Conservation (phyloP, 2,797 vertebrate genomes). For the Halcyon leucocephala region DNA sequence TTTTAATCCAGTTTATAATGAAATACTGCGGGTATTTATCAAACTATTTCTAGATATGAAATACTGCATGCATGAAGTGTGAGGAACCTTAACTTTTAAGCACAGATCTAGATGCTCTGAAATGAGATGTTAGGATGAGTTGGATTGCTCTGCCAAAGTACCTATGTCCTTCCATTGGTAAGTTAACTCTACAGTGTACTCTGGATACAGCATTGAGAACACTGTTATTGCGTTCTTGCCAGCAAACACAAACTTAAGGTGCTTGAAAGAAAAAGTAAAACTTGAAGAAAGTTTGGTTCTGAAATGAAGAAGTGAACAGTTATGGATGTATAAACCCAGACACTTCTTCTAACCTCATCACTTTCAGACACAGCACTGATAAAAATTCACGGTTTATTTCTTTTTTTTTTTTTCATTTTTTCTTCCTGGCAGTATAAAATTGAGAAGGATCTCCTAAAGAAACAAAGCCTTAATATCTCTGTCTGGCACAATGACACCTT, state of each 20-base stretch:
- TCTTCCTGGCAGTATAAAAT: constrained; percentile 86
- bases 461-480: constrained; percentile 87
- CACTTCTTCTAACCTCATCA: not conserved
- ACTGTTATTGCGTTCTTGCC: not conserved
- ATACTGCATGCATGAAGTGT: not conserved
- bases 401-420: not conserved
- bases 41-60: not conserved
- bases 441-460: constrained; percentile 80
- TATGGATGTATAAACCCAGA: not conserved
- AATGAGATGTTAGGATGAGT: not conserved
- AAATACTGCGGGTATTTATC: constrained; percentile 90
- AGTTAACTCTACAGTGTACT: not conserved
- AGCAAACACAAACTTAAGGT: not conserved
- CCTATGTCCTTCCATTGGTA: accelerated
- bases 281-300: not conserved
- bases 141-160: not conserved
- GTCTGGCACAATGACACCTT: constrained; percentile 95
- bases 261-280: not conserved
- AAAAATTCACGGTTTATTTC: not conserved
- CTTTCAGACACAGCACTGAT: not conserved
- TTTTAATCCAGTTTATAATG: constrained; percentile 93
- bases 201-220: not conserved
- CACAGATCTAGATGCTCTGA: not conserved
- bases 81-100: not conserved
- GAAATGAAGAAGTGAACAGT: not conserved